Conservation (phyloP, 2,888 invertebrate species). For the Agonopterix arenella region DNA sequence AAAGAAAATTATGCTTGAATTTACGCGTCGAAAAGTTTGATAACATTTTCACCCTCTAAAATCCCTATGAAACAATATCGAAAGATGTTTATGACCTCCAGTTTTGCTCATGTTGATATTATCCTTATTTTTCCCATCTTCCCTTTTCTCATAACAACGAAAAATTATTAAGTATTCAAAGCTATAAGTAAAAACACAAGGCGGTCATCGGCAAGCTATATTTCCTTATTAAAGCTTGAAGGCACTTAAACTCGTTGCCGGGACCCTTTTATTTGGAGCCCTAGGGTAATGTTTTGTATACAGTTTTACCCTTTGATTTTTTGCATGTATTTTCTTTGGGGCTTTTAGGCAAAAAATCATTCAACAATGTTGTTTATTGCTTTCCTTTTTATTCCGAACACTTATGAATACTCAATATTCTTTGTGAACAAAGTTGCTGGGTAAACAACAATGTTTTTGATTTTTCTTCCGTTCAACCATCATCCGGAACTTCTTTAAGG, state of each 20-base stretch:
- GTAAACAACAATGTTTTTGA: too few relatives aligned
- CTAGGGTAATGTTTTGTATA: constrained; percentile 29
- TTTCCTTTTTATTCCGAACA: constrained; percentile 1
- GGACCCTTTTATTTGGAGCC: constrained; percentile 7
- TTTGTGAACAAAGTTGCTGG: too few relatives aligned
- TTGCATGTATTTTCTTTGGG: constrained; percentile 23
- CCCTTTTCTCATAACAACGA: neutral
- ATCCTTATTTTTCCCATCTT: neutral
- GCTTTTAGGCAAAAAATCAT: constrained; percentile 16
- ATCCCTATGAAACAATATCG: too few relatives aligned
- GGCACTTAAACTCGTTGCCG: constrained; percentile 10
- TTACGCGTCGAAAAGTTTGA: too few relatives aligned
- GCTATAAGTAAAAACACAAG: neutral
- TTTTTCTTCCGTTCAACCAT: too few relatives aligned
- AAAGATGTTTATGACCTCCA: neutral
- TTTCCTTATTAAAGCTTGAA: constrained; percentile 9
- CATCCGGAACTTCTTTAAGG: too few relatives aligned
- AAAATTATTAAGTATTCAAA: constrained; percentile 1
- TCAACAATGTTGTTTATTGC: constrained; percentile 13
- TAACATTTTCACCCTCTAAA: too few relatives aligned
- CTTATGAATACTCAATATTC: neutral
- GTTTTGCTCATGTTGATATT: neutral
- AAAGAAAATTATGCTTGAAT: too few relatives aligned
- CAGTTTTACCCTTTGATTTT: constrained; percentile 41
- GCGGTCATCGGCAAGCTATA: constrained; percentile 4